Percentiles rank a stretch among this genome's conserved stretches.
Conservation (phyloP, 2,888 invertebrate genomes). For the Rotaria sp. region DNA sequence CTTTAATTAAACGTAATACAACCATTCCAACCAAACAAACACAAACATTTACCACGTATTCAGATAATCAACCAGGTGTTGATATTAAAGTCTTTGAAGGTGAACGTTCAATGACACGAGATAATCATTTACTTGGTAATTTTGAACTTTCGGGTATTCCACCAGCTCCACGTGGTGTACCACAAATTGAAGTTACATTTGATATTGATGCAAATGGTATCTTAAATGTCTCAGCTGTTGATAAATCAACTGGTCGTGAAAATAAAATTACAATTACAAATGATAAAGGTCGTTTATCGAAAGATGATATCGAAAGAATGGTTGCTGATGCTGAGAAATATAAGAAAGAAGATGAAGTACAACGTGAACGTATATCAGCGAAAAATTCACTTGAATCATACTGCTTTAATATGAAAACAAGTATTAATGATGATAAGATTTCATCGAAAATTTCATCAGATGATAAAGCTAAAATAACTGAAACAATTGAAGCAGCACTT, state of each 20-base stretch:
- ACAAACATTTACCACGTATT: slow-evolving; percentile 90
- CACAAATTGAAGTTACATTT: slow-evolving; percentile 60
- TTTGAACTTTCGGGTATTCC: slow-evolving; percentile 93
- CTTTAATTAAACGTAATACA: slow-evolving; percentile 89
- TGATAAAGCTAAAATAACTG: slow-evolving; percentile 72
- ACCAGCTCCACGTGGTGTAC: slow-evolving; percentile 80
- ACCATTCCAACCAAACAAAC: slow-evolving; percentile 93
- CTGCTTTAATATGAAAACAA: slow-evolving; percentile 77
- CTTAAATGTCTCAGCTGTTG: slow-evolving; percentile 82
- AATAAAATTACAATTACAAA: slow-evolving; percentile 60
- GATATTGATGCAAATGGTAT: slow-evolving; percentile 74
- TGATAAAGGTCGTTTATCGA: slow-evolving; percentile 74
- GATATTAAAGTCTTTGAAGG: slow-evolving; percentile 63
- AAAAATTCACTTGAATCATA: slow-evolving; percentile 45
- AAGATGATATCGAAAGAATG: slow-evolving; percentile 85
- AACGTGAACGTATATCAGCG: slow-evolving; percentile 41
- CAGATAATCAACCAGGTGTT: slow-evolving; percentile 93
- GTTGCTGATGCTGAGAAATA: slow-evolving; percentile 61
- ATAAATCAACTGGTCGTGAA: slow-evolving; percentile 65
- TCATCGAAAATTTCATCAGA: slow-evolving; percentile 78
- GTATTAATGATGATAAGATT: slow-evolving; percentile 80
- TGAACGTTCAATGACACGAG: slow-evolving; percentile 56
- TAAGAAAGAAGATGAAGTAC: slow-evolving; percentile 42
- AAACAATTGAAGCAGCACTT: slow-evolving; percentile 78
- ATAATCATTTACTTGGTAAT: slow-evolving; percentile 74